A percentile compares a stretch with the other conserved stretches of the same genome.
Evolutionary conservation across 2,888 invertebrate species (phyloP).

Genomic region (Andricus curvator): DNA sequence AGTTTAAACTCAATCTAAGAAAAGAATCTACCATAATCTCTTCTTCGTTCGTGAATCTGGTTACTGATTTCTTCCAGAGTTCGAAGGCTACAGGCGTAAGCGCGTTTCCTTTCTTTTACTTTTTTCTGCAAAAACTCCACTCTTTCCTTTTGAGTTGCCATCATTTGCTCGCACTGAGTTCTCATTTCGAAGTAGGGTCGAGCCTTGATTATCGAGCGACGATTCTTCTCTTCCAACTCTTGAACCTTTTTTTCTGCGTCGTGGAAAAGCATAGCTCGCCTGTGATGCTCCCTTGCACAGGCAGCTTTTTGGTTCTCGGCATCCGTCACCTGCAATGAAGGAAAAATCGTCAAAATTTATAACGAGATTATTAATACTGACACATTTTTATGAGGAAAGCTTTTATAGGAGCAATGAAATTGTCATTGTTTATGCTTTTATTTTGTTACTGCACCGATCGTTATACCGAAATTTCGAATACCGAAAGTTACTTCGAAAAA

Average conservation of each 20-base stretch:
- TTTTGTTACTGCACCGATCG: neutral
- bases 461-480: neutral
- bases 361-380: neutral
- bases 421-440: neutral
- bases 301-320: conserved; percentile 94
- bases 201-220: conserved; percentile 90
- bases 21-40: conserved; percentile 79
- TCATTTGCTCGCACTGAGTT: conserved; percentile 90
- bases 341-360: neutral
- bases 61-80: conserved; percentile 94
- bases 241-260: conserved; percentile 90
- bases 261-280: conserved; percentile 88
- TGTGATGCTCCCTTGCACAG: conserved; percentile 92
- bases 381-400: neutral
- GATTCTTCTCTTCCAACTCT: conserved; percentile 89
- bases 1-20: conserved; percentile 14
- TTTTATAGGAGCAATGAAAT: neutral
- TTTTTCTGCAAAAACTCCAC: conserved; percentile 90
- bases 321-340: conserved; percentile 87
- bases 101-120: conserved; percentile 88
- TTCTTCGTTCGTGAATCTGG: conserved; percentile 88
- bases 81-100: conserved; percentile 90
- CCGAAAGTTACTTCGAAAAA: neutral
- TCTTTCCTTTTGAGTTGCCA: conserved; percentile 91
- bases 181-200: conserved; percentile 95